Conservation (phyloP, 2,888 invertebrate genomes). For the Empis livida region DNA sequence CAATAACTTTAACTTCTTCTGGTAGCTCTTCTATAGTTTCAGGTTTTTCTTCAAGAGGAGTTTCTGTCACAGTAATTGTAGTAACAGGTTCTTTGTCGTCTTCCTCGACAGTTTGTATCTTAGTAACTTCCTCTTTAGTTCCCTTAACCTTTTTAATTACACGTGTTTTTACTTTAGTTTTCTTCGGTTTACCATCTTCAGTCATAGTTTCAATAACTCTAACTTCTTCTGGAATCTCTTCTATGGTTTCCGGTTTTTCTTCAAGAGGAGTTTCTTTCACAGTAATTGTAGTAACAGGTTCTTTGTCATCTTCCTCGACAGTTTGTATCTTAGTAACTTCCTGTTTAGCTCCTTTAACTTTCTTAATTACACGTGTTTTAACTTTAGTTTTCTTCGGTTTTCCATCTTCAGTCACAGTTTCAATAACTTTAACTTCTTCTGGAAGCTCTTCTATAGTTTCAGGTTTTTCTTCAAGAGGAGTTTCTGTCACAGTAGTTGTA, state of each 20-base stretch:
- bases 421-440: constrained; percentile 23
- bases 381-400: constrained; percentile 18
- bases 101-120: constrained; percentile 25
- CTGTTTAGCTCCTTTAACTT: constrained; percentile 17
- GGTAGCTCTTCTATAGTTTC: constrained; percentile 22
- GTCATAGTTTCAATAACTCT: constrained; percentile 9
- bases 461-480: constrained; percentile 13
- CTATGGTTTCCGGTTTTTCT: constrained; percentile 21
- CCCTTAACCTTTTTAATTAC: constrained; percentile 23
- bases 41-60: constrained; percentile 15
- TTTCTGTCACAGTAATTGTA: constrained; percentile 16
- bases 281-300: constrained; percentile 24
- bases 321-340: constrained; percentile 27
- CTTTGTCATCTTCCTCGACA: constrained; percentile 23
- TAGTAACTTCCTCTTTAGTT: constrained; percentile 23
- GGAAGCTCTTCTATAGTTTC: constrained; percentile 14
- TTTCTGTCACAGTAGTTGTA: constrained; percentile 14
- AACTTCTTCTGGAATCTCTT: constrained; percentile 13
- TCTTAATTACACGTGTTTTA: constrained; percentile 16
- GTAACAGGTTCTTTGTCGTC: constrained; percentile 24
- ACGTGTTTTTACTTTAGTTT: constrained; percentile 27
- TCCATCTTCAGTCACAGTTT: constrained; percentile 24
- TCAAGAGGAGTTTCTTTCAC: constrained; percentile 25
- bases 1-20: constrained; percentile 22
- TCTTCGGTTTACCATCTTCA: constrained; percentile 19